phyloP scores from a whole-genome alignment of 1,140 invertebrate species.

The Drosophila kanapiae region DNA sequence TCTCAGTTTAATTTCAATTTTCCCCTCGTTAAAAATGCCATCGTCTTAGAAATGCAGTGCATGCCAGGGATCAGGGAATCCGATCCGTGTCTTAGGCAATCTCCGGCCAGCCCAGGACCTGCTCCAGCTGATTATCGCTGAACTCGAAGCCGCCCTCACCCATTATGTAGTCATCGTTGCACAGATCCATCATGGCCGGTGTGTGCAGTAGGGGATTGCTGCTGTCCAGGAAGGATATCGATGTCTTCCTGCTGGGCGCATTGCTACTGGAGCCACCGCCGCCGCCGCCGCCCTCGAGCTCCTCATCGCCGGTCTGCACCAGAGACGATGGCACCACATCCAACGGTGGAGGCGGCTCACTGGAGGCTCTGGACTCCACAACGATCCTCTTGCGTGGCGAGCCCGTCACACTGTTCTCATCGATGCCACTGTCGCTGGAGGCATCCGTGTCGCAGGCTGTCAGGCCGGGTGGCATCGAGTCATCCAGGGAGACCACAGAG shows the following conservation, averaged over 20 bases:
- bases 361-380: not conserved
- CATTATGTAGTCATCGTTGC: constrained; percentile 81
- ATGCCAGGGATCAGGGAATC: constrained; percentile 21
- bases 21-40: constrained; percentile 21
- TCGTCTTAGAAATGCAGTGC: constrained; percentile 35
- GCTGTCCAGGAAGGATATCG: constrained; percentile 76
- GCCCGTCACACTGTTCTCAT: constrained; percentile 61
- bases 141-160: constrained; percentile 58
- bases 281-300: not conserved
- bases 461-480: constrained; percentile 71
- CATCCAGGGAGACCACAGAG: constrained; percentile 64
- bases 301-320: not conserved
- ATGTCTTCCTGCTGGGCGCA: constrained; percentile 64
- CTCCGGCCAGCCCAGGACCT: constrained; percentile 64
- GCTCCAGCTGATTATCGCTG: constrained; percentile 65
- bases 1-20: constrained; percentile 47
- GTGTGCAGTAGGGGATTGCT: constrained; percentile 74
- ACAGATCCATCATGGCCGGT: constrained; percentile 74
- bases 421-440: constrained; percentile 78
- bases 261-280: constrained; percentile 9
- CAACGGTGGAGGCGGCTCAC: constrained; percentile 22
- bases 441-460: constrained; percentile 71
- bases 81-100: constrained; percentile 36
- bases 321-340: constrained; percentile 19
- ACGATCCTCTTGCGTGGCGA: constrained; percentile 42